These are phyloP conservation scores for Brachionus paranguensis DNA, from an alignment of 1,140 invertebrate species.

Conservation along the genomic window DNA sequence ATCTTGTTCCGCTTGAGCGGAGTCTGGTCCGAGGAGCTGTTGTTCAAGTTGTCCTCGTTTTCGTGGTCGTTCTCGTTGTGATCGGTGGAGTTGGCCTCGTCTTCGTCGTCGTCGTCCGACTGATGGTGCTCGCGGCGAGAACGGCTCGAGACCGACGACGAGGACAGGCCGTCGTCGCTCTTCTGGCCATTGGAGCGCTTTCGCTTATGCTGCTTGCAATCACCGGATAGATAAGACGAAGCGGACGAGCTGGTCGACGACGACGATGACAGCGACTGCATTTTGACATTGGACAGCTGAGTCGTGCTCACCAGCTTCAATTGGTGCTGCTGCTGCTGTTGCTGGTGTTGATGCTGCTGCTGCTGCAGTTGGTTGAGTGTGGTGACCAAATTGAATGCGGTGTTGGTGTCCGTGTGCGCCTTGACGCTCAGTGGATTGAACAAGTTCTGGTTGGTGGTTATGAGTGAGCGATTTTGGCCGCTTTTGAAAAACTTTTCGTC, in stretches of 20 bases:
- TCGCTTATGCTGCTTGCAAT: neutral
- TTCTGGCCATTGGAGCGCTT: constrained; percentile 4
- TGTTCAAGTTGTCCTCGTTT: neutral
- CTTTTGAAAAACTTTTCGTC: constrained; percentile 25
- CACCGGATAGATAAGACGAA: constrained; percentile 15
- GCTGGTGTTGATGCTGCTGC: neutral
- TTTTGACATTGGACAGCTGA: neutral
- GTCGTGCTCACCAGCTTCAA: neutral
- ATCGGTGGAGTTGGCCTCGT: neutral
- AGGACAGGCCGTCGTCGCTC: neutral
- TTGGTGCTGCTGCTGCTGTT: neutral
- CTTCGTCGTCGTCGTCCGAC: constrained; percentile 1
- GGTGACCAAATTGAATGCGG: constrained; percentile 4
- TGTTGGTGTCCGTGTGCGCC: neutral
- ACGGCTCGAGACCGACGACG: neutral
- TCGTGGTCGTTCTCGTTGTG: neutral
- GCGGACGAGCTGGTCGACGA: constrained; percentile 23
- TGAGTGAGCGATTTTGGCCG: neutral
- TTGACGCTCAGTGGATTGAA: constrained; percentile 14
- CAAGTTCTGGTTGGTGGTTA: constrained; percentile 18
- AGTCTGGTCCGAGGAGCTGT: neutral
- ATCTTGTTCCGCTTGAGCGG: constrained; percentile 1
- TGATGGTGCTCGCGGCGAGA: neutral
- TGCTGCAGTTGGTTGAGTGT: neutral
- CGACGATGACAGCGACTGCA: constrained; percentile 3